Conservation (phyloP, 2,888 invertebrate genomes). For the Pollenia labialis region DNA sequence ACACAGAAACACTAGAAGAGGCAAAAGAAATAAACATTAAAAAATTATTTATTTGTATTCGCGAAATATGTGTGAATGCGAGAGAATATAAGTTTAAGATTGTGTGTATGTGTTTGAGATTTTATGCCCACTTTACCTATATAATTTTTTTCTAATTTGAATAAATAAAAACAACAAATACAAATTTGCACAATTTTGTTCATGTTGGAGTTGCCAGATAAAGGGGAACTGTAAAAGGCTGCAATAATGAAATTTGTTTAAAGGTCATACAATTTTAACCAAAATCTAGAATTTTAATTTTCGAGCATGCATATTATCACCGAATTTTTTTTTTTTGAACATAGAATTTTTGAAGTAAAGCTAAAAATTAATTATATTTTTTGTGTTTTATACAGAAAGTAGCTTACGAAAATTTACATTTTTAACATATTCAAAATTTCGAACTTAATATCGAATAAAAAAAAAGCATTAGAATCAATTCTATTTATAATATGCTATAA, state of each 20-base stretch:
- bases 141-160: conserved; percentile 28
- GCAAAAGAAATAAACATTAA: conserved; percentile 13
- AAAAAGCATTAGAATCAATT: background rate
- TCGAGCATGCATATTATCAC: too few relatives aligned
- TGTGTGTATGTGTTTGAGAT: background rate
- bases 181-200: background rate
- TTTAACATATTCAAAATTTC: background rate
- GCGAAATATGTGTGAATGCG: background rate
- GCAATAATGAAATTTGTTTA: too few relatives aligned
- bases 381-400: too few relatives aligned
- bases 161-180: conserved; percentile 18
- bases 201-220: background rate
- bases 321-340: background rate
- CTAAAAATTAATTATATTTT: too few relatives aligned
- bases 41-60: conserved; percentile 4
- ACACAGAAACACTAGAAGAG: conserved; percentile 38
- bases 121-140: conserved; percentile 48
- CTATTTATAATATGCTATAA: too few relatives aligned
- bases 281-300: too few relatives aligned
- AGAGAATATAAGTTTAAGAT: background rate
- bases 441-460: background rate
- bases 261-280: too few relatives aligned
- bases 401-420: background rate
- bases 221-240: too few relatives aligned
- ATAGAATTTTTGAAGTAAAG: background rate